Conservation (phyloP, 2,888 invertebrate species). For the Carabus problematicus region DNA sequence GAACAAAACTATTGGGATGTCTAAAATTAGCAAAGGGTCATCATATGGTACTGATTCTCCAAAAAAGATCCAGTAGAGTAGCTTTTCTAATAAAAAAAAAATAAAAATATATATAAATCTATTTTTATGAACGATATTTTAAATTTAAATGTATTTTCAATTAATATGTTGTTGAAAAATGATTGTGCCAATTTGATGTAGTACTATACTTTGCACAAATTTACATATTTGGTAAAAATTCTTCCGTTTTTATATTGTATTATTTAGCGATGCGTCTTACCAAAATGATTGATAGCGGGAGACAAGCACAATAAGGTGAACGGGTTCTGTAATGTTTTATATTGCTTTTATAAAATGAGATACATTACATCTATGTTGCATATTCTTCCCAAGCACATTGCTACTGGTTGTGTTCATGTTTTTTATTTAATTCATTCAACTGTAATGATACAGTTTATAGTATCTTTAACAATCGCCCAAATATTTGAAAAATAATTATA, state of each 20-base stretch:
- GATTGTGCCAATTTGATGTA: constrained; percentile 42
- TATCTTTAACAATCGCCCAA: too few relatives aligned
- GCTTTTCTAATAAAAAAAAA: constrained; percentile 25
- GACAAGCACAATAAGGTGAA: too few relatives aligned
- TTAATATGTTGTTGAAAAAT: constrained; percentile 37
- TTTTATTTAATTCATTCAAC: too few relatives aligned
- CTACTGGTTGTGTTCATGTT: too few relatives aligned
- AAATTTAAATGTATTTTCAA: constrained; percentile 40
- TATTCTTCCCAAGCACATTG: too few relatives aligned
- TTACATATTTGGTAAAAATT: constrained; percentile 24
- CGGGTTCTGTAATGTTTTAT: too few relatives aligned
- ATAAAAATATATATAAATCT: constrained; percentile 22
- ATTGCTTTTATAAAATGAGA: too few relatives aligned
- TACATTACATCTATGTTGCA: too few relatives aligned
- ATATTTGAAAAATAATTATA: too few relatives aligned
- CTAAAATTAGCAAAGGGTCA: constrained; percentile 84
- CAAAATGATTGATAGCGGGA: too few relatives aligned
- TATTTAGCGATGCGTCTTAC: constrained; percentile 38
- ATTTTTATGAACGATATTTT: constrained; percentile 42
- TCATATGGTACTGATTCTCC: constrained; percentile 75
- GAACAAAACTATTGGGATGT: constrained; percentile 82
- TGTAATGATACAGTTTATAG: too few relatives aligned
- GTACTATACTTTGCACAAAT: constrained; percentile 36
- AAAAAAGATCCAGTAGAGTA: constrained; percentile 57
- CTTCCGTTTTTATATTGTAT: constrained; percentile 33